Evolutionary conservation across 2,113 vertebrate genomes (phyloP).

Genomic region (Poecilia latipinna): DNA sequence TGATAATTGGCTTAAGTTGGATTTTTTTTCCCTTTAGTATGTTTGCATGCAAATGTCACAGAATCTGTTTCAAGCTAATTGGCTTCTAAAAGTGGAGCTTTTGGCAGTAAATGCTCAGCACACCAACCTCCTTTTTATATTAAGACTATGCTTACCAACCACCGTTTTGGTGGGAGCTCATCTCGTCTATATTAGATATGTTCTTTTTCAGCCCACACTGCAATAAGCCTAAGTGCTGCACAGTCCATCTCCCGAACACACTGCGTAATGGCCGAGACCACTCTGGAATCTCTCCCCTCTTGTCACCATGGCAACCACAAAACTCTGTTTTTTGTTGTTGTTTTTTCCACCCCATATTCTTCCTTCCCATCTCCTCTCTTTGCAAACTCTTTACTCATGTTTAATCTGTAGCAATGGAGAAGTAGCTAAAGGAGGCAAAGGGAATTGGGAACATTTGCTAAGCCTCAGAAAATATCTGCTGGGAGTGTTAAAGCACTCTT

Average conservation of each 20-base stretch:
- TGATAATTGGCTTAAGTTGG: slow-evolving; percentile 9
- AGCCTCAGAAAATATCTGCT: slow-evolving; percentile 41
- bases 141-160: slow-evolving; percentile 35
- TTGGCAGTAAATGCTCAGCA: slow-evolving; percentile 25
- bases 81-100: slow-evolving; percentile 21
- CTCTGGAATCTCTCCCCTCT: slow-evolving; percentile 62
- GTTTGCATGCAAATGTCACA: not conserved
- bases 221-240: slow-evolving; percentile 73
- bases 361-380: slow-evolving; percentile 44
- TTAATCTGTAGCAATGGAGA: slow-evolving; percentile 53
- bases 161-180: slow-evolving; percentile 65
- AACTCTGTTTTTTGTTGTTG: slow-evolving; percentile 10
- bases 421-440: slow-evolving; percentile 28
- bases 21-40: not conserved
- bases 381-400: slow-evolving; percentile 53
- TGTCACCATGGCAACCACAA: slow-evolving; percentile 71
- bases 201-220: slow-evolving; percentile 64
- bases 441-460: slow-evolving; percentile 42
- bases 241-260: slow-evolving; percentile 62
- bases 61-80: not conserved
- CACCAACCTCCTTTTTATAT: slow-evolving; percentile 27
- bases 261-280: slow-evolving; percentile 67
- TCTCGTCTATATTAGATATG: slow-evolving; percentile 66
- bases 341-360: not conserved
- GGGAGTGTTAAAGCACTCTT: slow-evolving; percentile 21